These are phyloP conservation scores for Limnephilus auricula DNA, from an alignment of 2,888 invertebrate species.

Conservation along the genomic window DNA sequence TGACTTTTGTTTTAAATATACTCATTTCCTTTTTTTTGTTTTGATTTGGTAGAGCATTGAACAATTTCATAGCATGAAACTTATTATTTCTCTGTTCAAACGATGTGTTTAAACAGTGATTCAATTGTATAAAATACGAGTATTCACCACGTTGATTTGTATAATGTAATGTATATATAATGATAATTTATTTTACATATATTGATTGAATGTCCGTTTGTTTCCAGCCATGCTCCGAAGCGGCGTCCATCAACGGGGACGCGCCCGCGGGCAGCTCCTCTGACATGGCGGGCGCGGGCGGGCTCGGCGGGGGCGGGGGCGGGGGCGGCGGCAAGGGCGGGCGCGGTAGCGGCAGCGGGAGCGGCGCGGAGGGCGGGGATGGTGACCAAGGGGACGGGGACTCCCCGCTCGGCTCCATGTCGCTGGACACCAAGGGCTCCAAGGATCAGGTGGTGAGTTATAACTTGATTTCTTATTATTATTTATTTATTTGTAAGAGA, in stretches of 20 bases:
- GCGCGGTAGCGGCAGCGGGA: conserved; percentile 44
- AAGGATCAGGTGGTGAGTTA: background rate
- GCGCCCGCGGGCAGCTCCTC: conserved; percentile 61
- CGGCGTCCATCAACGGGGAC: conserved; percentile 65
- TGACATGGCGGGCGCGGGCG: conserved; percentile 67
- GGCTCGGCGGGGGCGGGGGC: conserved; percentile 63
- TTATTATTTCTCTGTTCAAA: no score
- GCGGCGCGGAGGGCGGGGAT: conserved; percentile 59
- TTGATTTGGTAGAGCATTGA: no score
- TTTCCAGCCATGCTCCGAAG: conserved; percentile 65
- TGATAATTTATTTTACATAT: no score
- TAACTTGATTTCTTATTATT: background rate
- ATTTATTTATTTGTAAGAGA: no score
- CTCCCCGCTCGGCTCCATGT: background rate
- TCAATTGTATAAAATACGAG: no score
- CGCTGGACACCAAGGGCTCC: background rate
- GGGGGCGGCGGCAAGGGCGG: conserved; percentile 39
- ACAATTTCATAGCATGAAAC: no score
- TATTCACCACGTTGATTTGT: no score
- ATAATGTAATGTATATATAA: no score
- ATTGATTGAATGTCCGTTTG: background rate
- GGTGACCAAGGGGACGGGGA: background rate
- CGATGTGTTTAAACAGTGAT: no score
- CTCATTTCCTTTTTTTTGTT: no score
- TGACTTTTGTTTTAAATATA: no score